A percentile compares a stretch with the other conserved stretches of the same genome.
Conservation (phyloP, 2,113 vertebrate genomes). For the Epinephelus fuscoguttatus region DNA sequence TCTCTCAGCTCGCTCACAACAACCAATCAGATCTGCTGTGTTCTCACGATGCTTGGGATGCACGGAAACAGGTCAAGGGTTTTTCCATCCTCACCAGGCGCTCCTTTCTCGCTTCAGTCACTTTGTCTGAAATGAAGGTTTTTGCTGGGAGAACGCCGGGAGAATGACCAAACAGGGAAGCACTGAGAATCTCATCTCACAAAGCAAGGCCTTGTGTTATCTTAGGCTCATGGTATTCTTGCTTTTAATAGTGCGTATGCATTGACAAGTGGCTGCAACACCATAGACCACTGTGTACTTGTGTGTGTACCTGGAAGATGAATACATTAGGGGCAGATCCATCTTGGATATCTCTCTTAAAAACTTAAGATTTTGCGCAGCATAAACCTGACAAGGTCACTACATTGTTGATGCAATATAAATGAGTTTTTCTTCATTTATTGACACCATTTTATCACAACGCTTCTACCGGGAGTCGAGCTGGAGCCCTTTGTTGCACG, state of each 20-base stretch:
- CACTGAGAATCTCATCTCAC: not conserved
- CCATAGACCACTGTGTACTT: not conserved
- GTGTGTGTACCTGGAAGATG: not conserved
- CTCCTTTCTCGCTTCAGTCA: conserved; percentile 28
- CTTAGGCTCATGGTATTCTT: not conserved
- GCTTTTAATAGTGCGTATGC: not conserved
- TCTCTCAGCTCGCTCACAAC: conserved; percentile 30
- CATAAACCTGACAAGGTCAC: not conserved
- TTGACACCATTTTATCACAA: not conserved
- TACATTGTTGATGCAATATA: not conserved
- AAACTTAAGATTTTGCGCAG: not conserved
- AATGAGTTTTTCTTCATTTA: not conserved
- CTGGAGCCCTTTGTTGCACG: not conserved
- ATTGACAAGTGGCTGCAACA: not conserved
- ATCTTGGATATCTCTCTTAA: too few species aligned
- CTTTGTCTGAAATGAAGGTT: conserved; percentile 31
- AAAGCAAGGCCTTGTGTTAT: not conserved
- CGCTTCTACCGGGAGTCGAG: not conserved
- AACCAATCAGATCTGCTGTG: conserved; percentile 26
- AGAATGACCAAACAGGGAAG: not conserved
- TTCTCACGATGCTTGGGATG: conserved; percentile 1
- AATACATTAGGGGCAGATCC: not conserved
- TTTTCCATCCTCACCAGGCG: conserved; percentile 1
- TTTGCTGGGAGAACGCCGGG: not conserved
- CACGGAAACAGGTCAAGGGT: conserved; percentile 47